Base-by-base conservation (phyloP, 2,888 invertebrate species). In the Drosophila birchii region DNA sequence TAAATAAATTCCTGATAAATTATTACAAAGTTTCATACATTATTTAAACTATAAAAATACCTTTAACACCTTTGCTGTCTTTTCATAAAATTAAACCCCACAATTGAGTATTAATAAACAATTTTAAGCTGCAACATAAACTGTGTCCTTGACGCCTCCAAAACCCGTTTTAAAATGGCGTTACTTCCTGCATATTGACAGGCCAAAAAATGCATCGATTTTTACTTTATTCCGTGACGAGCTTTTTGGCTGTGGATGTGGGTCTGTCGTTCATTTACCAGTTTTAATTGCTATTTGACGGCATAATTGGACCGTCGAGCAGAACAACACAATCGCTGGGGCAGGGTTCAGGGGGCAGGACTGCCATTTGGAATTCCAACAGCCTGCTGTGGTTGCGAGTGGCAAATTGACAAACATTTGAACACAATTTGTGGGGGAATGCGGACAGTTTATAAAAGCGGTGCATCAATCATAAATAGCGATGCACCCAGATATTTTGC, bases 361-460 rank as follows among this genome's bases (percentile, higher is more conserved):
- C 55, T 23, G 39, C 29, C 47, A 68, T 68, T 67, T 54, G 39
- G 26, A 54, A 67, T 67, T 67, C 68, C 67, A 56, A 56, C 68
- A 34, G 67, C 29, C 41, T 29, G 47, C 56, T 70, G 68, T 43
- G 68, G 70, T 69, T 36, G 57, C 26, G 41, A 70, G 70, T 68
- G 68, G 56, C 36, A 58, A 70, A 85, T 78, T 78, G 83, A 59
- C 73, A 79, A 72, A 75, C 86, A 75, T 82, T 79, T 67, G 72
- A 58, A 54, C 75, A 58, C 53, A 38, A 64, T 58, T 73, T 64
- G 41, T 36, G 56, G 51, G 67, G 18, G 34, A 34, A 39, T 45
- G 45, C 44, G 41, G 68, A 45, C 74, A 75, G 76, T 68, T 53
- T 56, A 68, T 60, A 49, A 75, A 60, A 53, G 60, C 45, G 34